phyloP scores from a whole-genome alignment of 2,888 invertebrate genomes.

The Dryadula phaetusa region DNA sequence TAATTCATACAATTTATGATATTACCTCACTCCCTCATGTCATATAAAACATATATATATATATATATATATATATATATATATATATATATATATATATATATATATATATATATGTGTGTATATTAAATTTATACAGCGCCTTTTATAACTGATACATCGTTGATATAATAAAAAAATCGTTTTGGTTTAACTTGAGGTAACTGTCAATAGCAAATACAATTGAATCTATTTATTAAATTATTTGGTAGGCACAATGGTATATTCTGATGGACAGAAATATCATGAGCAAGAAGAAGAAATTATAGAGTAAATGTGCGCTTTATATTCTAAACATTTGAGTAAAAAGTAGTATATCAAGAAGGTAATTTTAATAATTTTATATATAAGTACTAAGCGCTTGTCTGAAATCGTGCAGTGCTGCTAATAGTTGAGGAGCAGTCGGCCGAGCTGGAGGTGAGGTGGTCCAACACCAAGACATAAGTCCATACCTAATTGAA shows the following conservation, averaged over 20 bases:
- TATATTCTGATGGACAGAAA: constrained; percentile 40
- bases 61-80: no score
- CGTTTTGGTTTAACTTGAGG: neutral
- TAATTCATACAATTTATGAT: neutral
- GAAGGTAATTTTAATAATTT: constrained; percentile 29
- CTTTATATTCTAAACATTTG: neutral
- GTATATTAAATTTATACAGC: neutral
- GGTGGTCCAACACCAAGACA: constrained; percentile 90
- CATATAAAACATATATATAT: neutral
- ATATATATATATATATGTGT: no score
- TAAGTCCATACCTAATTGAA: constrained; percentile 86
- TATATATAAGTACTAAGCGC: constrained; percentile 88
- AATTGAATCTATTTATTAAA: constrained; percentile 13
- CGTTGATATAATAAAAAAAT: neutral
- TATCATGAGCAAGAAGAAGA: constrained; percentile 22
- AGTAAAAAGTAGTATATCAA: neutral
- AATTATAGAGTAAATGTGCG: constrained; percentile 15
- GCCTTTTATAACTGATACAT: neutral
- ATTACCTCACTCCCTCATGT: neutral
- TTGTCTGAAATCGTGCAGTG: constrained; percentile 89
- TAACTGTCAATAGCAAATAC: neutral
- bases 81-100: no score
- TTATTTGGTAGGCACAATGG: constrained; percentile 66
- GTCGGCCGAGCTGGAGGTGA: constrained; percentile 87
- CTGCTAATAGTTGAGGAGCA: constrained; percentile 88